Base-by-base conservation (phyloP, 2,113 vertebrate genomes). In the Chionodraco myersi region DNA sequence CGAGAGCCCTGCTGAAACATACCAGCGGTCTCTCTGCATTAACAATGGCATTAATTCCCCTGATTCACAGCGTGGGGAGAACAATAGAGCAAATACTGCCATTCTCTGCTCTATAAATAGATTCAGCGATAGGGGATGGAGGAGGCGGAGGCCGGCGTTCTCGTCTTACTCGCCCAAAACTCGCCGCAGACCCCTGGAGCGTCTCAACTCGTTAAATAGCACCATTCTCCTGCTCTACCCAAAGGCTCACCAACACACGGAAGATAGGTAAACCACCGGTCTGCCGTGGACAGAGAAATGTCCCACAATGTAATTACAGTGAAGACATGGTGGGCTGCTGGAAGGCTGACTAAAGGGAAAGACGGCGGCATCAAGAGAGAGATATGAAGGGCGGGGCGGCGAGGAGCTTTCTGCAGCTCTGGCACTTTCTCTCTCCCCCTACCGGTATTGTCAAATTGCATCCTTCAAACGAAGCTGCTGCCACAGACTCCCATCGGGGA, bases 1-100 rank as follows among this genome's bases (percentile, higher is more conserved):
- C 82, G 64, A 83, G 72, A 85, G 81, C 63, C 90, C 91, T 60
- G 86, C 94, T 95, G 96, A 95, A 96, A 96, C 95, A 95, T 95
- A 93, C 90, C 92, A 90, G 92, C 91, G 90, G 94, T 95, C 94
- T 95, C 90, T 82, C 63, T 80, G 88, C 88, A 89, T 91, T 93
- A 92, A 91, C 91, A 93, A 91, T 89, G 73, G 82, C 86, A 89
- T 93, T 92, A 89, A 92, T 90, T 94, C 87, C 72, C 86, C 64
- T 60, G 69, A 87, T 77, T 84, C 85, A 66, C 75, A 83, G 60
- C 23, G 86, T 75, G 63, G 66, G 62, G 73, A 81, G 80, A 79
- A 80, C 82, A 93, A 94, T 65, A 72, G 92, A 90, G 93, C 93
- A 93, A 95, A 96, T 95, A 91, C 75, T 94, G 94, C 93, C 91